phyloP scores from a whole-genome alignment of 2,888 invertebrate species.

The Dryocosmus kuriphilus region DNA sequence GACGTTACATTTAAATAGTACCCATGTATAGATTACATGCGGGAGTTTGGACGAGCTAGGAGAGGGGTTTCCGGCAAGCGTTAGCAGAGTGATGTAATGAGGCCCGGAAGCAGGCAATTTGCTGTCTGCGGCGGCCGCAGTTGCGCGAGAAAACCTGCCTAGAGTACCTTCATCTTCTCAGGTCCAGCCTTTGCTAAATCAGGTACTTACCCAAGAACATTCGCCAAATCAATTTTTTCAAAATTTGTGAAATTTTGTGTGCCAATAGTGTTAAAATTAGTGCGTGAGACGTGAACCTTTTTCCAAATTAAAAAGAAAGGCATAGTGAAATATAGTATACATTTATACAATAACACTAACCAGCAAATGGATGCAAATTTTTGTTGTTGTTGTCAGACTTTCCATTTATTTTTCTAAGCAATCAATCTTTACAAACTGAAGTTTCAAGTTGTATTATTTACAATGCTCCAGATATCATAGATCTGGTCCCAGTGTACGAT shows the following conservation, averaged over 20 bases:
- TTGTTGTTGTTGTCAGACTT: neutral
- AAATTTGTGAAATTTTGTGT: neutral
- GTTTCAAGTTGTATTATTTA: neutral
- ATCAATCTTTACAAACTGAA: neutral
- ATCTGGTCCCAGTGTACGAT: neutral
- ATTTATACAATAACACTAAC: neutral
- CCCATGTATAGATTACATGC: conserved; percentile 64
- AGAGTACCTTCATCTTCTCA: conserved; percentile 69
- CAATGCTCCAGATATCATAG: neutral
- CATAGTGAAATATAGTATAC: neutral
- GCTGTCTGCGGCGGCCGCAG: conserved; percentile 74
- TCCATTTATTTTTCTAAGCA: neutral
- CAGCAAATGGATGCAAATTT: neutral
- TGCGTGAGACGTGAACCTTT: neutral
- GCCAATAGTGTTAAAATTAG: neutral
- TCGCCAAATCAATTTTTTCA: neutral
- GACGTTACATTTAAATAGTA: conserved; percentile 65
- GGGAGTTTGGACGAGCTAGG: conserved; percentile 73
- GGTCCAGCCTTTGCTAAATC: conserved; percentile 62
- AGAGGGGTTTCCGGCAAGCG: conserved; percentile 77
- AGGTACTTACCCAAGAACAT: conserved; percentile 48
- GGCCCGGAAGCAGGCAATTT: conserved; percentile 78
- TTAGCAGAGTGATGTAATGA: conserved; percentile 78
- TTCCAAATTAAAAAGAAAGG: neutral
- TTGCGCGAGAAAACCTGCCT: conserved; percentile 76